These are phyloP conservation scores for Chaetodon auriga DNA, from an alignment of 2,113 vertebrate genomes.

Conservation along the genomic window DNA sequence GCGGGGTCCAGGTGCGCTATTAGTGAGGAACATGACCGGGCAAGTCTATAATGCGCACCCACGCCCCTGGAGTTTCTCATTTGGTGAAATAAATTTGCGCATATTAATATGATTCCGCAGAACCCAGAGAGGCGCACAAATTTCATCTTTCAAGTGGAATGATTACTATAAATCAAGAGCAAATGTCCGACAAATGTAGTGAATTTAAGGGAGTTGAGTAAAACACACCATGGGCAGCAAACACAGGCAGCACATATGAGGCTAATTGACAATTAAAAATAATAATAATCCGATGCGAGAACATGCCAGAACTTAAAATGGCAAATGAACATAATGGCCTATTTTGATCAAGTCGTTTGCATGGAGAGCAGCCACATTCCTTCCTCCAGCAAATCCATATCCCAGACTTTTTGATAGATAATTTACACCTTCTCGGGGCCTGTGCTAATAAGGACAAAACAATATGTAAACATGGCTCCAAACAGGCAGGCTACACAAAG, in stretches of 20 bases:
- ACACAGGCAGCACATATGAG: not conserved
- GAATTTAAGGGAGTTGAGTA: not conserved
- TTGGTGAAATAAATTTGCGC: constrained; percentile 73
- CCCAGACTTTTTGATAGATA: constrained; percentile 41
- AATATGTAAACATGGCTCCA: constrained; percentile 50
- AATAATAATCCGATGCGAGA: not conserved
- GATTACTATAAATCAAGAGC: not conserved
- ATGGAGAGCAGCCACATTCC: constrained; percentile 46
- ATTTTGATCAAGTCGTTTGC: constrained; percentile 38
- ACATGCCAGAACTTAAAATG: constrained; percentile 38
- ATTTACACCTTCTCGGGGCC: constrained; percentile 24
- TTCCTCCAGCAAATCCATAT: constrained; percentile 17
- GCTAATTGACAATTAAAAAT: not conserved
- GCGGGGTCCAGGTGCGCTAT: constrained; percentile 83
- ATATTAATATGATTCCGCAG: constrained; percentile 62
- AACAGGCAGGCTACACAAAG: constrained; percentile 57
- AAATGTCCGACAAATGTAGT: not conserved
- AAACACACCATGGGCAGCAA: not conserved
- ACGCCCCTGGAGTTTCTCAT: constrained; percentile 75
- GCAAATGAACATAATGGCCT: constrained; percentile 37
- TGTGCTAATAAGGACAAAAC: constrained; percentile 43
- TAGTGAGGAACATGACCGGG: constrained; percentile 81
- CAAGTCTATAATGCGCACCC: constrained; percentile 75
- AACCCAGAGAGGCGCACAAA: constrained; percentile 20
- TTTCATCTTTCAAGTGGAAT: constrained; percentile 33